Evolutionary conservation across 1,140 invertebrate species (phyloP).

Genomic region (Zaprionus africanus): DNA sequence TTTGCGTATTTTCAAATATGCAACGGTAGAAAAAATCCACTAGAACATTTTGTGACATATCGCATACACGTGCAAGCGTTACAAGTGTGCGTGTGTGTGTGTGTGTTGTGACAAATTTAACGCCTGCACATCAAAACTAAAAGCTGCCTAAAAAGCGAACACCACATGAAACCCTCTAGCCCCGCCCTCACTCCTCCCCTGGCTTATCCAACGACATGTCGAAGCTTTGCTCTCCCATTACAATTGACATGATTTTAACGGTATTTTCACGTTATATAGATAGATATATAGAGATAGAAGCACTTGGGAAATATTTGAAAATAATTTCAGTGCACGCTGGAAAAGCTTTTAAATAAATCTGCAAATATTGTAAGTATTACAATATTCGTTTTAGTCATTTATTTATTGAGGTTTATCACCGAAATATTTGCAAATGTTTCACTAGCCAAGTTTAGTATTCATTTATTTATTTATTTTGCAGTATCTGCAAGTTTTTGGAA

Average conservation of each 20-base stretch:
- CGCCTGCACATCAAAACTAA: constrained; percentile 68
- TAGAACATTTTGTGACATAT: constrained; percentile 45
- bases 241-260: constrained; percentile 72
- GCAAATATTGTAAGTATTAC: constrained; percentile 1
- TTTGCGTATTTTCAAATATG: constrained; percentile 68
- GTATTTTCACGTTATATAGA: constrained; percentile 21
- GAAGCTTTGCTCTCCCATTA: constrained; percentile 54
- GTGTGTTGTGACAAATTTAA: constrained; percentile 70
- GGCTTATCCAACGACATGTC: constrained; percentile 55
- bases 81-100: not conserved
- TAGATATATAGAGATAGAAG: not conserved
- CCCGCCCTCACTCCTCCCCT: not conserved
- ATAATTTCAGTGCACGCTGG: not conserved
- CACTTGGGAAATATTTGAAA: not conserved
- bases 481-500: not conserved
- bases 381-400: not conserved
- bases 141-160: constrained; percentile 54
- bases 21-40: constrained; percentile 28
- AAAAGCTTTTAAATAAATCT: constrained; percentile 4
- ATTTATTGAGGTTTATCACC: not conserved
- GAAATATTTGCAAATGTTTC: not conserved
- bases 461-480: too few relatives aligned
- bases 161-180: not conserved
- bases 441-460: too few relatives aligned
- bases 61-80: constrained; percentile 2